Base-by-base conservation (phyloP, 2,113 vertebrate genomes). In the Halcyon malimbica region DNA sequence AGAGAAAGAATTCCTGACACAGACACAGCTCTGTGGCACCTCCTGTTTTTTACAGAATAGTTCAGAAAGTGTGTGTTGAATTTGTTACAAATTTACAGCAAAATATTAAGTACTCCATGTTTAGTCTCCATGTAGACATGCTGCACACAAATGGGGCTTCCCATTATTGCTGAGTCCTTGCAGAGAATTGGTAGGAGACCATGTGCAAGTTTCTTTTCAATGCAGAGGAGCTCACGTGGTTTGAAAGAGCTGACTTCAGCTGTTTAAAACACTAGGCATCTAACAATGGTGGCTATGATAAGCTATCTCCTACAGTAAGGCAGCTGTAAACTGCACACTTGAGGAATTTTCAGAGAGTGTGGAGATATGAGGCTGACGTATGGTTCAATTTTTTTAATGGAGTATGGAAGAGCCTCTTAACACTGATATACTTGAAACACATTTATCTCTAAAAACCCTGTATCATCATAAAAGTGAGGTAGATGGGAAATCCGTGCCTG, bases 121-220 rank as follows among this genome's bases (percentile, higher is more conserved):
- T 70, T 65, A 4, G 7, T 54, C 28, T 5, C 39, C 26, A 1
- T 0, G 4, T 1, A 23, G 39, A 3, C 10, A 1, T 9, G 25
- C 63, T 68, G 21, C 2, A 1, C 25, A 3, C 48, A 29, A 21
- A 10, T 2, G 4, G 21, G 53, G 35, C 78, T 65, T 39, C 28
- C 44, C 20, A 1, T 74, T 35, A 7, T 42, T 63, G 11, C 25
- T 31, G 8, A 13, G 35, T 25, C 53, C 44, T 35, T 8, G 17
- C 57, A 11, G 41, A 26, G 68, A 35, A 35, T 3, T 23, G 69
- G 13, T 14, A 28, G 50, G 48, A 74, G 73, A n/a, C 5, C 31
- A 1, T 39, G 51, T 29, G 2, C 0, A 10, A 37, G 16, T 16
- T 83, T 39, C 17, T 31, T 16, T 35, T 13, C 1, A 5, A 4